Conservation (phyloP, 2,888 invertebrate species). For the Axea sp. region DNA sequence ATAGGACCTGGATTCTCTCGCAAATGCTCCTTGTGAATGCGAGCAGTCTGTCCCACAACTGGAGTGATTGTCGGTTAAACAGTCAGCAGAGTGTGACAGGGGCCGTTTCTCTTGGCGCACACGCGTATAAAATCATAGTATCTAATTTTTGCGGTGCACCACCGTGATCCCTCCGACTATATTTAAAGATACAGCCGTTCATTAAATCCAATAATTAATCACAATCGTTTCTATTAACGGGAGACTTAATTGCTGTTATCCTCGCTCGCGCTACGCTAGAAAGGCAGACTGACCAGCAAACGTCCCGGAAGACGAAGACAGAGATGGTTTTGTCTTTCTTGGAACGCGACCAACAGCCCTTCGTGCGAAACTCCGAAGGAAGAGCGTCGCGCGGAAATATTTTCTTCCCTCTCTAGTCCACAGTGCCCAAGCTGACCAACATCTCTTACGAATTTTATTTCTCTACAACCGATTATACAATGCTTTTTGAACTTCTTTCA, state of each 20-base stretch:
- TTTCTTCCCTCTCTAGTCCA: slow-evolving; percentile 39
- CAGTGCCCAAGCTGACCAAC: slow-evolving; percentile 18
- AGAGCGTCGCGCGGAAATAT: slow-evolving; percentile 63
- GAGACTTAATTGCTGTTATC: slow-evolving; percentile 78
- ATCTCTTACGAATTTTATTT: slow-evolving; percentile 24
- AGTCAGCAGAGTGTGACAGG: slow-evolving; percentile 76
- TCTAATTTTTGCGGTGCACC: slow-evolving; percentile 78
- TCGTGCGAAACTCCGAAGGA: slow-evolving; percentile 68
- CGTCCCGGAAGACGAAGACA: slow-evolving; percentile 72
- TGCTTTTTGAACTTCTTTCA: too few relatives aligned
- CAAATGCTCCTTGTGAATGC: slow-evolving; percentile 59
- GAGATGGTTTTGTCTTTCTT: slow-evolving; percentile 65
- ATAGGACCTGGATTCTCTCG: slow-evolving; percentile 59
- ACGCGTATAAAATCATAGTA: slow-evolving; percentile 73
- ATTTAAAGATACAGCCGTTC: slow-evolving; percentile 77
- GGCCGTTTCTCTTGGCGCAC: slow-evolving; percentile 70
- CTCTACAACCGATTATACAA: too few relatives aligned
- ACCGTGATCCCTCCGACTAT: slow-evolving; percentile 69
- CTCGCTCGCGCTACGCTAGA: slow-evolving; percentile 69
- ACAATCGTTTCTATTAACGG: slow-evolving; percentile 78
- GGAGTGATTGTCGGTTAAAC: slow-evolving; percentile 77
- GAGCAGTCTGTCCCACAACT: slow-evolving; percentile 72
- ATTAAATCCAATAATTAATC: slow-evolving; percentile 79
- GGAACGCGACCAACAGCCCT: slow-evolving; percentile 60
- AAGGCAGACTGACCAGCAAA: slow-evolving; percentile 67